phyloP scores from a whole-genome alignment of 1,140 invertebrate species.

The Drosophila melanogaster region DNA sequence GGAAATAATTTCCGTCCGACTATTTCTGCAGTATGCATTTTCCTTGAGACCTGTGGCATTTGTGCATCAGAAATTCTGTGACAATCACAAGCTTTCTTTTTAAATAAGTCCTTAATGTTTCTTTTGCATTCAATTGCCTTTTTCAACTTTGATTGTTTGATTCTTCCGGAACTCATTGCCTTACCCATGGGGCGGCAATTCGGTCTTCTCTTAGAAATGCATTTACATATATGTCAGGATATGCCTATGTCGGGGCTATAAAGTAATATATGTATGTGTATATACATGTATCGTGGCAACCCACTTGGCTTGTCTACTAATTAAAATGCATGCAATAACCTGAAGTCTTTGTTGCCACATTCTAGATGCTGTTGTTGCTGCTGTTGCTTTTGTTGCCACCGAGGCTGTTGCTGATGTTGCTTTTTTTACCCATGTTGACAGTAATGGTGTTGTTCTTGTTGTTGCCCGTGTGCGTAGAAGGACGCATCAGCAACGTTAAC shows the following conservation, averaged over 20 bases:
- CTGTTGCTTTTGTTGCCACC: constrained; percentile 44
- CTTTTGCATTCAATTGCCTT: background rate
- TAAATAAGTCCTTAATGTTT: background rate
- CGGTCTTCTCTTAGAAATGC: constrained; percentile 46
- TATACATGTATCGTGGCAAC: constrained; percentile 50
- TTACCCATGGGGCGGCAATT: constrained; percentile 34
- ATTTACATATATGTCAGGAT: constrained; percentile 16
- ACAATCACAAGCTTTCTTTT: background rate
- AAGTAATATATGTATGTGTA: constrained; percentile 7
- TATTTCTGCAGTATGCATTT: no score
- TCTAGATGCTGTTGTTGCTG: constrained; percentile 58
- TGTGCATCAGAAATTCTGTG: background rate
- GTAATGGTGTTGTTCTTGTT: constrained; percentile 37
- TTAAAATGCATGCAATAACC: constrained; percentile 83
- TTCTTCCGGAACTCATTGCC: constrained; percentile 16
- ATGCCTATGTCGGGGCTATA: constrained; percentile 6
- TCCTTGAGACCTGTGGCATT: background rate
- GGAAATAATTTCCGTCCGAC: background rate
- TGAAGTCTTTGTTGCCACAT: constrained; percentile 80
- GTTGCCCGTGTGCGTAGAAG: constrained; percentile 69
- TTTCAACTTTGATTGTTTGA: background rate
- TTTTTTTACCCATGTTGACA: constrained; percentile 11
- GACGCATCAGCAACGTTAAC: constrained; percentile 64
- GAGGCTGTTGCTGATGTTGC: constrained; percentile 44
- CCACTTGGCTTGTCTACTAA: constrained; percentile 82